phyloP scores from a whole-genome alignment of 2,113 vertebrate species.

The Oophaga pumilio region DNA sequence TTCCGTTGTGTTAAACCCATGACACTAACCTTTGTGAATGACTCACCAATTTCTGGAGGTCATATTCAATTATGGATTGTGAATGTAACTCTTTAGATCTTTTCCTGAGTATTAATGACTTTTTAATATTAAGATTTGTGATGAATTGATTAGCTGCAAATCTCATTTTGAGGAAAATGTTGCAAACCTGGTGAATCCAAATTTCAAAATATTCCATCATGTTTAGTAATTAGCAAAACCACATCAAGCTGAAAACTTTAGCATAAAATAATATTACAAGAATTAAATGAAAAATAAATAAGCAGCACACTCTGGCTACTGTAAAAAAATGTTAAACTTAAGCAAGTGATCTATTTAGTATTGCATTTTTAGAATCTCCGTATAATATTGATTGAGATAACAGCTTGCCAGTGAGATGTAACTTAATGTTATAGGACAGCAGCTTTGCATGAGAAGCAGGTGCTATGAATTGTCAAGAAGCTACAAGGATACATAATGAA shows the following conservation, averaged over 20 bases:
- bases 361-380: neutral
- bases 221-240: no score
- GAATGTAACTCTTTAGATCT: no score
- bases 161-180: no score
- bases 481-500: conserved; percentile 14
- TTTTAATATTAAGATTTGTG: no score
- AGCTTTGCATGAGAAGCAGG: conserved; percentile 21
- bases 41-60: no score
- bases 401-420: conserved; percentile 32
- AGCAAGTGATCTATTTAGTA: conserved; percentile 5
- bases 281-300: neutral
- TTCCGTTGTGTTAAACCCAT: no score
- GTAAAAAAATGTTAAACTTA: neutral
- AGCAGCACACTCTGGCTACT: neutral
- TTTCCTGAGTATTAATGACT: no score
- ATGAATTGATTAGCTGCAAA: no score
- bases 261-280: neutral
- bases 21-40: no score
- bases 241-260: neutral
- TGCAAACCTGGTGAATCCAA: no score
- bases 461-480: conserved; percentile 11
- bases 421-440: conserved; percentile 22
- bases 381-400: conserved; percentile 36
- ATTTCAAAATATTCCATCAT: no score
- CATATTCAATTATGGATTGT: no score